Percentiles rank a stretch among this genome's conserved stretches.
phyloP scores from a whole-genome alignment of 2,797 vertebrate species.

The Astyanax mexicanus region DNA sequence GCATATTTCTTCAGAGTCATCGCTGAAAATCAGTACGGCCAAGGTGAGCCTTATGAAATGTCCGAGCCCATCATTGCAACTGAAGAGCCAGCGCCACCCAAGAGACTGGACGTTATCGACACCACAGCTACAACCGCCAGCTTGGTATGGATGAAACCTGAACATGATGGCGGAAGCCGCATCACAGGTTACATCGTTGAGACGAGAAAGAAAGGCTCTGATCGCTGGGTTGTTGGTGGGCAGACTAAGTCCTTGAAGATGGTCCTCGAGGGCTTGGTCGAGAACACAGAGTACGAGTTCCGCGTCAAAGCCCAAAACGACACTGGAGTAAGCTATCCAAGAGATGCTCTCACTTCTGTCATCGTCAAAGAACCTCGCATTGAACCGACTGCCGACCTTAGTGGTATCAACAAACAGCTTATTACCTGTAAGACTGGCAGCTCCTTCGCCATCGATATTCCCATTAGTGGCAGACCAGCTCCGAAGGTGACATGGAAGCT shows the following conservation, averaged over 20 bases:
- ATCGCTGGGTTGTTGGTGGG: slow-evolving; percentile 87
- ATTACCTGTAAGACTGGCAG: slow-evolving; percentile 93
- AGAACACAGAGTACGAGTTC: slow-evolving; percentile 97
- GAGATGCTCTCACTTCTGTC: slow-evolving; percentile 92
- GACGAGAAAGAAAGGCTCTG: slow-evolving; percentile 89
- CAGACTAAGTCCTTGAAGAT: slow-evolving; percentile 92
- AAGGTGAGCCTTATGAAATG: slow-evolving; percentile 93
- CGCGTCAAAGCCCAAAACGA: slow-evolving; percentile 95
- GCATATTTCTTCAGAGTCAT: slow-evolving; percentile 92
- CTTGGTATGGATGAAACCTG: slow-evolving; percentile 96
- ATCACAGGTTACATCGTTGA: slow-evolving; percentile 93
- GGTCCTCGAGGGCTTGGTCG: slow-evolving; percentile 88
- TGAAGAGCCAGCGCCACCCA: slow-evolving; percentile 96
- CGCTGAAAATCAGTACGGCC: slow-evolving; percentile 94
- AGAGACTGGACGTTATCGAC: slow-evolving; percentile 93
- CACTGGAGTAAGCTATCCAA: slow-evolving; percentile 91
- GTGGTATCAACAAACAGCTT: slow-evolving; percentile 94
- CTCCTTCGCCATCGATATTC: slow-evolving; percentile 93
- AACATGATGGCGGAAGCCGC: slow-evolving; percentile 96
- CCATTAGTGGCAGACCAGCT: slow-evolving; percentile 93
- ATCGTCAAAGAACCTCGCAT: slow-evolving; percentile 97
- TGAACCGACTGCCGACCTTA: slow-evolving; percentile 97
- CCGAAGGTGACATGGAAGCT: slow-evolving; percentile 97
- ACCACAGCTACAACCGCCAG: slow-evolving; percentile 91
- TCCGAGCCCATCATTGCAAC: slow-evolving; percentile 92